Base-by-base conservation (phyloP, 2,888 invertebrate species). In the Candidula unifasciata region DNA sequence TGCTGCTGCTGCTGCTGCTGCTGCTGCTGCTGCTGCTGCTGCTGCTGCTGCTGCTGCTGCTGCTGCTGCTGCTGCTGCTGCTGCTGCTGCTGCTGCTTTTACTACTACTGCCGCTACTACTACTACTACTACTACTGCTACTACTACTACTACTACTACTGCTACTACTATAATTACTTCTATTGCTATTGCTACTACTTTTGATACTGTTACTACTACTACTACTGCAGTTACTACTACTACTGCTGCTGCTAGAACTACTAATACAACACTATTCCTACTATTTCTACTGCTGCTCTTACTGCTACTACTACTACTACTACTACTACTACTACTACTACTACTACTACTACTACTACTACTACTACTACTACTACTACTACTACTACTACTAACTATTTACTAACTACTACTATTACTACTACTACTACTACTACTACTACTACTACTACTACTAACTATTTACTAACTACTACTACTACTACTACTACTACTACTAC, bases 61-160 rank as follows among this genome's bases (percentile, higher is more conserved):
- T 73, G 44, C 44, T 71, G 37, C 44, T 71, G 37, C 71, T 33
- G 37, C n/a, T 37, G 37, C 37, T 37, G 37, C 37, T 37, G 37
- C 71, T 52, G 27, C 44, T 52, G 27, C 37, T 73, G 27, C 52
- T 52, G 3, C 44, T 44, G 44, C 44, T 69, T 27, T 27, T 52
- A 73, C 71, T 27, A 71, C 71, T 24, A 71, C 37, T 69, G 8
- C 6, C 24, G 37, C 71, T 35, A 16, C 37, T 71, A 37, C 37
- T 71, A 71, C n/a, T 13, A n/a, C 16, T 69, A 69, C 69, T 69
- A 69, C 69, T 69, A 69, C 69, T 69, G 18, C 69, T 69, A 69
- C 35, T 69, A 69, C 33, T 69, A 69, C 69, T 69, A 69, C 69
- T 66, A 69, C 21, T 69, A 69, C 35, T 69, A 69, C 35, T 69